A percentile compares a stretch with the other conserved stretches of the same genome.
phyloP scores from a whole-genome alignment of 2,888 invertebrate genomes.

The Orgyia antiqua region DNA sequence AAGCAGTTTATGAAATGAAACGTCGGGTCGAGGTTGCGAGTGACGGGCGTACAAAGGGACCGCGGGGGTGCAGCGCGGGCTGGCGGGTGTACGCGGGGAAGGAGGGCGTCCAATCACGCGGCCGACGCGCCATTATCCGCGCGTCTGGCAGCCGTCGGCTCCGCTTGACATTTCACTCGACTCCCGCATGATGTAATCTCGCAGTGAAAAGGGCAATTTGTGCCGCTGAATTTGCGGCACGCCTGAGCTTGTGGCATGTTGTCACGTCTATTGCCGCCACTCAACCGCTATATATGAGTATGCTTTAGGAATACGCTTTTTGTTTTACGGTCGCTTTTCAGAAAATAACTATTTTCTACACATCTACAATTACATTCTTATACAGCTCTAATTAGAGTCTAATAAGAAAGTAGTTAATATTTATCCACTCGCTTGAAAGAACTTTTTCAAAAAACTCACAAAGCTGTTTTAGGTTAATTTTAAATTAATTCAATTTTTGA shows the following conservation, averaged over 20 bases:
- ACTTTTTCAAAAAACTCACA: too few relatives aligned
- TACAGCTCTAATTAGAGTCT: conserved; percentile 30
- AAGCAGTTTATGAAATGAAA: conserved; percentile 71
- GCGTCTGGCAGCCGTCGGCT: conserved; percentile 77
- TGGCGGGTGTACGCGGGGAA: conserved; percentile 40
- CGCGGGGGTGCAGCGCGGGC: conserved; percentile 44
- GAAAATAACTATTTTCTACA: not conserved
- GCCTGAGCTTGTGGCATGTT: conserved; percentile 68
- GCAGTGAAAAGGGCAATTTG: conserved; percentile 78
- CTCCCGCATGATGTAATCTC: conserved; percentile 79
- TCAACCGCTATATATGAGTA: conserved; percentile 27
- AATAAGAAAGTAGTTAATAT: conserved; percentile 18
- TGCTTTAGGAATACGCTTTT: conserved; percentile 29
- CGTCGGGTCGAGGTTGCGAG: conserved; percentile 69
- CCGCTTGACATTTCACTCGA: conserved; percentile 78
- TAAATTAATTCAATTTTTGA: too few relatives aligned
- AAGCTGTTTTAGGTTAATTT: too few relatives aligned
- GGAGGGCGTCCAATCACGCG: conserved; percentile 73
- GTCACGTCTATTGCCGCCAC: conserved; percentile 60
- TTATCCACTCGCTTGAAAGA: too few relatives aligned
- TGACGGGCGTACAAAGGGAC: conserved; percentile 72
- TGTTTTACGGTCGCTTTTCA: conserved; percentile 19
- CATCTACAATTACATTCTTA: too few relatives aligned
- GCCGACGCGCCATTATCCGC: conserved; percentile 78
- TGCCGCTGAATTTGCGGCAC: conserved; percentile 76